Conservation (phyloP, 2,888 invertebrate species). For the Xestobium rufovillosum region DNA sequence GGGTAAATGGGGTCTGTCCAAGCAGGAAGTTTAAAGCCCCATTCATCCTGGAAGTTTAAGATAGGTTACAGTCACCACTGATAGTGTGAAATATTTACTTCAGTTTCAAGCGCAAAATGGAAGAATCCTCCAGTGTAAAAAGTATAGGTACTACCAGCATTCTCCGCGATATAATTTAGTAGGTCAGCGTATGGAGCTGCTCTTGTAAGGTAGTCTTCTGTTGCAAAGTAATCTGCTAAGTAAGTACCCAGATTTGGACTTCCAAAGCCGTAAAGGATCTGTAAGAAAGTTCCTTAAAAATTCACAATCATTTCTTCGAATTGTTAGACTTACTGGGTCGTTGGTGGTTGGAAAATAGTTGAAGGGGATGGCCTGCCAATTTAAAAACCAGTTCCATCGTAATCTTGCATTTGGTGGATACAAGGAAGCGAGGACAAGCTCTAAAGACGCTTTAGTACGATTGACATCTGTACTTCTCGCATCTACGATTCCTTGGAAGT, state of each 20-base stretch:
- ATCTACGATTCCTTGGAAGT: constrained; percentile 47
- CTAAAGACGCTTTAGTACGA: constrained; percentile 63
- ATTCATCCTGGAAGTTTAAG: constrained; percentile 28
- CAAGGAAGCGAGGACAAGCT: constrained; percentile 57
- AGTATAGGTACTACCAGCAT: constrained; percentile 47
- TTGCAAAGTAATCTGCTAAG: no score
- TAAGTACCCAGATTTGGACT: no score
- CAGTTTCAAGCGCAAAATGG: constrained; percentile 53
- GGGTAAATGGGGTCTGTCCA: constrained; percentile 41
- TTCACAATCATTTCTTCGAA: no score
- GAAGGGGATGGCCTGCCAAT: constrained; percentile 29
- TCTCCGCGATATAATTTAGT: constrained; percentile 44
- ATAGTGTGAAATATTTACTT: constrained; percentile 40
- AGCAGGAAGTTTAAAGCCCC: constrained; percentile 36
- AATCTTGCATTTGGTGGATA: constrained; percentile 51
- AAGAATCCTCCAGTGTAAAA: constrained; percentile 53
- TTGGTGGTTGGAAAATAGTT: constrained; percentile 15
- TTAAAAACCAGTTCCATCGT: constrained; percentile 44
- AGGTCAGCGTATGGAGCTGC: constrained; percentile 42
- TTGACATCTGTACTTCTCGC: constrained; percentile 56
- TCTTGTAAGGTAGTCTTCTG: no score
- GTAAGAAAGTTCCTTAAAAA: no score
- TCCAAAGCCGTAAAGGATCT: no score
- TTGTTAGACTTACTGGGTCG: constrained; percentile 28
- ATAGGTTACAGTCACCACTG: background rate